phyloP scores from a whole-genome alignment of 2,113 vertebrate genomes.

The Rutilus rutilus region DNA sequence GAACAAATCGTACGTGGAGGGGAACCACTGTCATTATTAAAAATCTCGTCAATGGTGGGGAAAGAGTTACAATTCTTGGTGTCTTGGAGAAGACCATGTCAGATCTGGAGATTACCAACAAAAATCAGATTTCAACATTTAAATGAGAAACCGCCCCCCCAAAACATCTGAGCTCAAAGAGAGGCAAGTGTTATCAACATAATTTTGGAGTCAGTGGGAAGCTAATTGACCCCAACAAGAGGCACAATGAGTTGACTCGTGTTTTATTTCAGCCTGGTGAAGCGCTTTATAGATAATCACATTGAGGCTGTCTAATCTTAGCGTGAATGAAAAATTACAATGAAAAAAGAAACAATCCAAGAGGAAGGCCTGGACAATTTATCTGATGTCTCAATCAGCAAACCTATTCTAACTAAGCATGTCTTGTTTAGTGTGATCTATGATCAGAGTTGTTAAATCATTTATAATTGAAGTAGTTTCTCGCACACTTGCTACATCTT shows the following conservation, averaged over 20 bases:
- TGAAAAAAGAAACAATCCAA: slow-evolving; percentile 18
- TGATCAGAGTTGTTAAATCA: neutral
- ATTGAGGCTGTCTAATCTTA: slow-evolving; percentile 45
- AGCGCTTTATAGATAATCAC: slow-evolving; percentile 42
- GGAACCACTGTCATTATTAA: too few relatives aligned
- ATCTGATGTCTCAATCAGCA: neutral
- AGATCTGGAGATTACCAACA: neutral
- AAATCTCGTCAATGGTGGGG: too few relatives aligned
- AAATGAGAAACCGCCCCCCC: neutral
- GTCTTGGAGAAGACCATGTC: neutral
- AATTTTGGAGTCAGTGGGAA: slow-evolving; percentile 41
- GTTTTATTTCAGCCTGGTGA: slow-evolving; percentile 45
- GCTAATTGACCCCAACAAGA: slow-evolving; percentile 49
- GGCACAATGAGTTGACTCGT: slow-evolving; percentile 18
- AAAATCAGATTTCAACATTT: neutral
- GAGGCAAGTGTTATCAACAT: neutral
- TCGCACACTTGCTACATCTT: neutral
- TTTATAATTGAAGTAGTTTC: slow-evolving; percentile 1
- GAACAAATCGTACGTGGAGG: too few relatives aligned
- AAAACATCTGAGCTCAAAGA: slow-evolving; percentile 6
- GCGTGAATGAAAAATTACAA: slow-evolving; percentile 25
- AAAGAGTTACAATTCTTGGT: neutral
- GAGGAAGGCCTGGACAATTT: neutral
- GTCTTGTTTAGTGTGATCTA: neutral
- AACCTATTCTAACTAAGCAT: neutral